A percentile compares a stretch with the other conserved stretches of the same genome.
These are phyloP conservation scores for Chrysoperla carnea DNA, from an alignment of 1,140 invertebrate species.

Conservation along the genomic window DNA sequence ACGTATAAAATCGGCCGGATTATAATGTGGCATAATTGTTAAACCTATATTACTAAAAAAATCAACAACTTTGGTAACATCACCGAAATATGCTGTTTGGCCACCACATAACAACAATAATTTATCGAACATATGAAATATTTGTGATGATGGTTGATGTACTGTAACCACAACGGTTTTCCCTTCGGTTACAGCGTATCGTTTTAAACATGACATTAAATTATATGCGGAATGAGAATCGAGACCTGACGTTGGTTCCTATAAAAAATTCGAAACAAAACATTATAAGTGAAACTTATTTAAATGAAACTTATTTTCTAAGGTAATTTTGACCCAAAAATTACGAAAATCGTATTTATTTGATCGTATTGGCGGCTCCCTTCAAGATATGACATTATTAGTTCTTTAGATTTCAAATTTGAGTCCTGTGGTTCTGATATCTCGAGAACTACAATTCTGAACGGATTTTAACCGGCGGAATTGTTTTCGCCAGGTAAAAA, in stretches of 20 bases:
- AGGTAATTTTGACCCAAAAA: too few relatives aligned
- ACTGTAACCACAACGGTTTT: slow-evolving; percentile 71
- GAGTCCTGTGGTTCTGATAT: too few relatives aligned
- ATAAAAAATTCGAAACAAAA: slow-evolving; percentile 37
- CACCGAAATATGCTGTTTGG: slow-evolving; percentile 64
- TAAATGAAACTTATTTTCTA: too few relatives aligned
- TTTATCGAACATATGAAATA: slow-evolving; percentile 76
- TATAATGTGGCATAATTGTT: slow-evolving; percentile 60
- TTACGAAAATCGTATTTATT: too few relatives aligned
- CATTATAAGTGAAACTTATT: neutral
- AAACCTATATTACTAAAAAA: slow-evolving; percentile 60
- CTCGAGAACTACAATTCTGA: too few relatives aligned
- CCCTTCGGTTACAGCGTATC: slow-evolving; percentile 56
- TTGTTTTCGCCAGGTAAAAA: too few relatives aligned
- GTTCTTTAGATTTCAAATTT: too few relatives aligned
- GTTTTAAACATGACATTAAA: slow-evolving; percentile 55
- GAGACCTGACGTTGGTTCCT: slow-evolving; percentile 76
- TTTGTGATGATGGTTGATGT: slow-evolving; percentile 76
- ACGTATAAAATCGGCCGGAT: slow-evolving; percentile 78
- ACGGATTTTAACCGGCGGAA: too few relatives aligned
- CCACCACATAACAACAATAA: slow-evolving; percentile 60
- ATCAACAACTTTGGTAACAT: slow-evolving; percentile 53
- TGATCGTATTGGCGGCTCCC: too few relatives aligned
- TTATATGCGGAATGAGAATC: slow-evolving; percentile 68
- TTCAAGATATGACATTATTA: too few relatives aligned